Evolutionary conservation across 2,888 invertebrate genomes (phyloP).

Genomic region (Desoria tigrina): DNA sequence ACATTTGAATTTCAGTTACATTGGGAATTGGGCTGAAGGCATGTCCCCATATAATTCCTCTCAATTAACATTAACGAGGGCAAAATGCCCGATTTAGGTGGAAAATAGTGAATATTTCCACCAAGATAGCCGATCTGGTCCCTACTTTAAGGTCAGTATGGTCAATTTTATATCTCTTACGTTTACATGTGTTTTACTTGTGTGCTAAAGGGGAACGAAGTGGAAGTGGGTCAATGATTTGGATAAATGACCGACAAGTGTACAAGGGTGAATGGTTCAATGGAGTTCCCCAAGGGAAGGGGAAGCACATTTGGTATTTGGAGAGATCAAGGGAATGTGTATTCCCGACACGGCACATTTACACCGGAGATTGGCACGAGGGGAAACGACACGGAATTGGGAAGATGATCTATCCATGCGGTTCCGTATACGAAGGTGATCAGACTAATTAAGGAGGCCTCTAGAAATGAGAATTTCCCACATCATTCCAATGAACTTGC

Average conservation of each 20-base stretch:
- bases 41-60: too few relatives aligned
- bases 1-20: too few relatives aligned
- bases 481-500: too few relatives aligned
- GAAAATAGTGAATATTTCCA: too few relatives aligned
- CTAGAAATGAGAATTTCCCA: conserved; percentile 44
- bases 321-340: conserved; percentile 26
- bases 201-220: conserved; percentile 38
- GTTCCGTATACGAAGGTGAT: conserved; percentile 32
- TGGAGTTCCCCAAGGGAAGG: conserved; percentile 43
- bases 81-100: too few relatives aligned
- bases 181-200: too few relatives aligned
- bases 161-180: too few relatives aligned
- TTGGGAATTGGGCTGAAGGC: conserved; percentile 51
- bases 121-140: too few relatives aligned
- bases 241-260: conserved; percentile 46
- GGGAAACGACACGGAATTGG: conserved; percentile 50
- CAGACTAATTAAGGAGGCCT: conserved; percentile 45
- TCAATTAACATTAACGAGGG: too few relatives aligned
- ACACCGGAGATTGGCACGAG: conserved; percentile 32
- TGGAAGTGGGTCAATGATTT: conserved; percentile 51
- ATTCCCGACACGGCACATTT: conserved; percentile 40
- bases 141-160: too few relatives aligned
- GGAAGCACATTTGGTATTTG: conserved; percentile 50
- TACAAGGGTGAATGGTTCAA: conserved; percentile 48
- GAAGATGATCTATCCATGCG: conserved; percentile 48